phyloP scores from a whole-genome alignment of 2,113 vertebrate species.

The Australoheros scitulus region DNA sequence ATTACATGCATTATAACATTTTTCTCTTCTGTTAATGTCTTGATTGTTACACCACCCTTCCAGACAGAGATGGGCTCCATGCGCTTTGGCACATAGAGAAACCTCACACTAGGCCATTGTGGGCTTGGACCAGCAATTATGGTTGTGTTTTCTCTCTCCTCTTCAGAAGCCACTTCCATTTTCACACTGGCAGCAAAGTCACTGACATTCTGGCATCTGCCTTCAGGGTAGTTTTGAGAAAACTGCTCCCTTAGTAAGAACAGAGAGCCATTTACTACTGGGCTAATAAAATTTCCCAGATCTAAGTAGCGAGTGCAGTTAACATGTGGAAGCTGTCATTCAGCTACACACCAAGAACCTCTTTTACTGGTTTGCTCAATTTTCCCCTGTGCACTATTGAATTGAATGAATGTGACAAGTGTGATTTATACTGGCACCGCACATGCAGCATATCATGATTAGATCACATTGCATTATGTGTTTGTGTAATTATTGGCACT shows the following conservation, averaged over 20 bases:
- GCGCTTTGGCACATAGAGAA: slow-evolving; percentile 49
- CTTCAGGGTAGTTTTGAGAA: slow-evolving; percentile 45
- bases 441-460: slow-evolving; percentile 16
- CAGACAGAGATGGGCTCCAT: slow-evolving; percentile 39
- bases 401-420: slow-evolving; percentile 15
- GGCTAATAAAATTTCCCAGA: slow-evolving; percentile 53
- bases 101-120: slow-evolving; percentile 69
- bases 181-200: slow-evolving; percentile 62
- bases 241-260: slow-evolving; percentile 37
- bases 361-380: neutral
- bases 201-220: slow-evolving; percentile 53
- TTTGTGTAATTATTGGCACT: slow-evolving; percentile 48
- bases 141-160: slow-evolving; percentile 71
- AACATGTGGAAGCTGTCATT: slow-evolving; percentile 49
- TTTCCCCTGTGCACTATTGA: neutral
- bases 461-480: slow-evolving; percentile 32
- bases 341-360: slow-evolving; percentile 17
- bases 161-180: slow-evolving; percentile 73
- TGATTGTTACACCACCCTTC: slow-evolving; percentile 1
- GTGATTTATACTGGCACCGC: slow-evolving; percentile 12
- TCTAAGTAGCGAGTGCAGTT: slow-evolving; percentile 28
- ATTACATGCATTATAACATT: neutral
- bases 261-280: slow-evolving; percentile 56
- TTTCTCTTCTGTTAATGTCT: neutral
- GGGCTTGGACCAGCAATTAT: slow-evolving; percentile 72